A percentile compares a stretch with the other conserved stretches of the same genome.
Conservation (phyloP, 2,797 vertebrate genomes). For the Epinephelus coioides region DNA sequence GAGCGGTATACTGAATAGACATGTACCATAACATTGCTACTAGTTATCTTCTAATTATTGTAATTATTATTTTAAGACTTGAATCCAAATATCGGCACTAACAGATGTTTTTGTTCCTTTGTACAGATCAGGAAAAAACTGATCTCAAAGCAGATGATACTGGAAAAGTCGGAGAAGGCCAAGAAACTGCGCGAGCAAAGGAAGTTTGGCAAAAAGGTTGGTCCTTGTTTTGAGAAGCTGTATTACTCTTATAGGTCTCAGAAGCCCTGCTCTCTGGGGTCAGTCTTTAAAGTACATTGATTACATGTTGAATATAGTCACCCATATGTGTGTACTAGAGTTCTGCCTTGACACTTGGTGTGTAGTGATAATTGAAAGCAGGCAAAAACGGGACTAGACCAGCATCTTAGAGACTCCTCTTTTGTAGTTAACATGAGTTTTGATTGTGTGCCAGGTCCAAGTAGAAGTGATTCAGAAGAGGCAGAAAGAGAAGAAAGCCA, state of each 20-base stretch:
- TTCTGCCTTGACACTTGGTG: background rate
- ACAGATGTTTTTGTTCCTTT: slow-evolving; percentile 12
- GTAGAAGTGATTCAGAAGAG: slow-evolving; percentile 95
- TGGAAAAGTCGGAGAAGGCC: slow-evolving; percentile 96
- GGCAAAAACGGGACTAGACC: background rate
- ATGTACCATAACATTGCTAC: too few species aligned
- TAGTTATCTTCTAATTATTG: background rate
- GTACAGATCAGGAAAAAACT: slow-evolving; percentile 94
- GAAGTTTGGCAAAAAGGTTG: slow-evolving; percentile 98
- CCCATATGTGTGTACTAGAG: background rate
- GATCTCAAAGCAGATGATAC: slow-evolving; percentile 90
- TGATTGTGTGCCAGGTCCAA: slow-evolving; percentile 89
- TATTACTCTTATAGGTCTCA: background rate
- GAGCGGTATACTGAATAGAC: background rate
- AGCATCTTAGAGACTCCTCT: background rate
- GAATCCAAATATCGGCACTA: background rate
- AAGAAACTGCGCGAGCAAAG: slow-evolving; percentile 95
- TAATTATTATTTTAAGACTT: background rate
- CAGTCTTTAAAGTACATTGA: background rate
- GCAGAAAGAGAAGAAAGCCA: slow-evolving; percentile 95
- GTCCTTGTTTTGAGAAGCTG: background rate
- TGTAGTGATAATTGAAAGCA: background rate
- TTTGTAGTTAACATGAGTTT: background rate
- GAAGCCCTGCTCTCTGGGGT: background rate
- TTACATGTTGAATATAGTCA: background rate